phyloP scores from a whole-genome alignment of 2,113 vertebrate genomes.

The Sander vitreus region DNA sequence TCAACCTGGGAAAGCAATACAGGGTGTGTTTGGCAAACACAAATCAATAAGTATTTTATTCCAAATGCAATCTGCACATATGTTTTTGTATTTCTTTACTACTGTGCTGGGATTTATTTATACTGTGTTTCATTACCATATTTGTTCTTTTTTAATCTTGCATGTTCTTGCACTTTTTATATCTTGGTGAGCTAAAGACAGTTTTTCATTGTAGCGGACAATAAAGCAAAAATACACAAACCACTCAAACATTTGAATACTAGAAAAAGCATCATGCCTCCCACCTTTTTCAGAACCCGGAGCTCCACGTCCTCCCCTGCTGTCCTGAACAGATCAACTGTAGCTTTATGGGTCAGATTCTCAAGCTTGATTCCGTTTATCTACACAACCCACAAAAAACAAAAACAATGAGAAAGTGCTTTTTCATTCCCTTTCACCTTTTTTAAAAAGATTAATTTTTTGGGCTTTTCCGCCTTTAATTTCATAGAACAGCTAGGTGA shows the following conservation, averaged over 20 bases:
- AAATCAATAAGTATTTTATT: too few relatives aligned
- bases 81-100: background rate
- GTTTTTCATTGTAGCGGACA: background rate
- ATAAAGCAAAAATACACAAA: background rate
- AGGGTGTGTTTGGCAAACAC: too few relatives aligned
- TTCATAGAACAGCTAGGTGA: too few relatives aligned
- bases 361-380: slow-evolving; percentile 90
- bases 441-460: too few relatives aligned
- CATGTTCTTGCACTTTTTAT: background rate
- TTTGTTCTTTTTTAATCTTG: too few relatives aligned
- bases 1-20: too few relatives aligned
- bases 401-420: background rate
- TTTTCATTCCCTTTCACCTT: background rate
- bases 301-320: slow-evolving; percentile 90
- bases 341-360: slow-evolving; percentile 86
- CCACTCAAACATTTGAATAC: background rate
- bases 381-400: slow-evolving; percentile 72
- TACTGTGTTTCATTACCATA: background rate
- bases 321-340: slow-evolving; percentile 91
- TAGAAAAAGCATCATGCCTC: slow-evolving; percentile 6
- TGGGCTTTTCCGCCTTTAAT: too few relatives aligned
- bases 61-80: too few relatives aligned
- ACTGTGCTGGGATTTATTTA: background rate
- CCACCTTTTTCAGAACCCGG: slow-evolving; percentile 89
- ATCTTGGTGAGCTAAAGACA: background rate